phyloP scores from a whole-genome alignment of 1,140 invertebrate genomes.

The Lineus longissimus region DNA sequence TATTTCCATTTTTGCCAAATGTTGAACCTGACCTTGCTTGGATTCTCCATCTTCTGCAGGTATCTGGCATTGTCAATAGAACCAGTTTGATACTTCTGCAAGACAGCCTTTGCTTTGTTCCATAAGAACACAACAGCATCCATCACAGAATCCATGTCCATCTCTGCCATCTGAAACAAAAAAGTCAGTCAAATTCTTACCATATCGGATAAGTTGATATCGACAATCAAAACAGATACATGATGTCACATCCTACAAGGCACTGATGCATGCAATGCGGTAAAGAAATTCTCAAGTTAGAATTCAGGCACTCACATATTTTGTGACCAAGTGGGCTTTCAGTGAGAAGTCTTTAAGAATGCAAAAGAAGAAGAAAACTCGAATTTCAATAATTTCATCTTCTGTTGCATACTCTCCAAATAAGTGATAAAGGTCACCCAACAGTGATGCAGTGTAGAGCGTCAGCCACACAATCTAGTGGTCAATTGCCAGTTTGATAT shows the following conservation, averaged over 20 bases:
- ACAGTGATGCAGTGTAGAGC: too few relatives aligned
- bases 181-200: background rate
- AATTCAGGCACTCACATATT: too few relatives aligned
- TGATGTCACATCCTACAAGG: background rate
- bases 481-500: too few relatives aligned
- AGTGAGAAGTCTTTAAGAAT: too few relatives aligned
- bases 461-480: too few relatives aligned
- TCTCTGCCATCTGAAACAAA: slow-evolving; percentile 30
- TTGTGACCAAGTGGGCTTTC: too few relatives aligned
- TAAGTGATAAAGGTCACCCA: too few relatives aligned
- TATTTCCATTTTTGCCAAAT: background rate
- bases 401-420: too few relatives aligned
- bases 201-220: background rate
- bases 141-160: slow-evolving; percentile 48
- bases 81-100: slow-evolving; percentile 52
- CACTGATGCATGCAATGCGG: background rate
- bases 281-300: too few relatives aligned
- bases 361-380: too few relatives aligned
- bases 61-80: slow-evolving; percentile 48
- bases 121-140: slow-evolving; percentile 50
- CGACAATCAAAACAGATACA: background rate
- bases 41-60: slow-evolving; percentile 50
- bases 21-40: too few relatives aligned
- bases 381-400: too few relatives aligned
- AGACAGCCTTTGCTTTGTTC: slow-evolving; percentile 50